Evolutionary conservation across 2,888 invertebrate species (phyloP), one percentile per base, ranked within the genome.

Genomic region (Cephus rjabovi): DNA sequence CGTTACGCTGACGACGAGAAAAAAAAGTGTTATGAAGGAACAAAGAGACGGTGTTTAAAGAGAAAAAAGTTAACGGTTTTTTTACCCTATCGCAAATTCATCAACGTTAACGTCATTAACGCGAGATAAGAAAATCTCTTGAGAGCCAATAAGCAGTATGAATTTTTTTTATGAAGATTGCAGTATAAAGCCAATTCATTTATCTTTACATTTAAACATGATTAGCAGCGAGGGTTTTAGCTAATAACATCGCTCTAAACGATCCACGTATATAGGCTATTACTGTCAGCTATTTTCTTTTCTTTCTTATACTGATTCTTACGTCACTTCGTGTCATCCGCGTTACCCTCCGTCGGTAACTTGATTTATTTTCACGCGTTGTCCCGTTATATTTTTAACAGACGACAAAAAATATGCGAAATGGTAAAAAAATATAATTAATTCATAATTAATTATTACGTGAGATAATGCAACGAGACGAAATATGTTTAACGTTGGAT

Each of bases 401-500:
- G 9, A 23, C 56, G 56, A 56, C 6, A 56, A 23, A 23, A 6
- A 9, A 56, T 23, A 23, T 56, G 56, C 56, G 56, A 56, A 56
- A 56, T 23, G 40, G 9, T 23, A 9, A 23, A 56, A 56, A 23
- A 9, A 56, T 56, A 56, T 56, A 56, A 56, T 56, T 15, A 15
- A 40, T 40, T 37, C 1, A 4, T 37, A 15, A 40, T 40, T 56
- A 76, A 76, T 80, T 56, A 75, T 76, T 30, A 56, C 9, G 1
- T 9, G 56, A 35, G 37, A 77, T 34, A 69, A 77, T 75, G 74
- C 78, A 76, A 71, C 34, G 77, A 73, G 69, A 78, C 75, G 74
- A 76, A 69, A 69, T 76, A 79, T 76, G 77, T 75, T 34, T 74
- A 70, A 77, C 68, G 37, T 35, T 30, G 34, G 77, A 77, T 74